phyloP scores from a whole-genome alignment of 1,140 invertebrate genomes.

The Cotesia typhae region DNA sequence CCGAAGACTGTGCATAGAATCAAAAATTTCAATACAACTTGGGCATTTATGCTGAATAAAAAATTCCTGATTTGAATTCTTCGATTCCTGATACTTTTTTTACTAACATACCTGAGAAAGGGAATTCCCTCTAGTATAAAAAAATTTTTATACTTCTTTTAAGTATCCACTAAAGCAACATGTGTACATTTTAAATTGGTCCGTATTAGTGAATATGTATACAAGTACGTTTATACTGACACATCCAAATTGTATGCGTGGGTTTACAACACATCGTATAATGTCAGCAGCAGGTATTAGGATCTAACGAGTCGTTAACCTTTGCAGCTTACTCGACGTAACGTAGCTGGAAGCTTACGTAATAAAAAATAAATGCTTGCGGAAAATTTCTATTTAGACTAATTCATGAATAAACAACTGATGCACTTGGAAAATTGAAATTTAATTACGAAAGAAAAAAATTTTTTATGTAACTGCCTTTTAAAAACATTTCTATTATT shows the following conservation, averaged over 20 bases:
- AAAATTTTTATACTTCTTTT: not conserved
- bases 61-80: not conserved
- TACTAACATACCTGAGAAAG: not conserved
- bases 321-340: constrained; percentile 35
- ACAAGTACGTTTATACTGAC: not conserved
- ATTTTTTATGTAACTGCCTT: constrained; percentile 5
- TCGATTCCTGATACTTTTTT: not conserved
- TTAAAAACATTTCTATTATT: too few species aligned
- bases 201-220: not conserved
- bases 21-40: not conserved
- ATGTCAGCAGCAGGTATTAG: constrained; percentile 42
- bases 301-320: constrained; percentile 49
- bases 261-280: constrained; percentile 28
- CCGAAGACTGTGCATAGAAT: not conserved
- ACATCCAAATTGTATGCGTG: constrained; percentile 2
- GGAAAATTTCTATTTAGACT: not conserved
- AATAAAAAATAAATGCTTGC: not conserved
- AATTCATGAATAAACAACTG: not conserved
- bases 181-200: not conserved
- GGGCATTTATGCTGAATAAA: not conserved
- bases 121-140: not conserved
- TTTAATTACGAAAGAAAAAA: not conserved
- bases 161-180: not conserved
- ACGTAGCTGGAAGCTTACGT: constrained; percentile 19
- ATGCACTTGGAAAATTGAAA: not conserved